Evolutionary conservation across 2,797 vertebrate species (phyloP), one percentile per base, ranked within the genome.

Genomic region (Champsocephalus gunnari): DNA sequence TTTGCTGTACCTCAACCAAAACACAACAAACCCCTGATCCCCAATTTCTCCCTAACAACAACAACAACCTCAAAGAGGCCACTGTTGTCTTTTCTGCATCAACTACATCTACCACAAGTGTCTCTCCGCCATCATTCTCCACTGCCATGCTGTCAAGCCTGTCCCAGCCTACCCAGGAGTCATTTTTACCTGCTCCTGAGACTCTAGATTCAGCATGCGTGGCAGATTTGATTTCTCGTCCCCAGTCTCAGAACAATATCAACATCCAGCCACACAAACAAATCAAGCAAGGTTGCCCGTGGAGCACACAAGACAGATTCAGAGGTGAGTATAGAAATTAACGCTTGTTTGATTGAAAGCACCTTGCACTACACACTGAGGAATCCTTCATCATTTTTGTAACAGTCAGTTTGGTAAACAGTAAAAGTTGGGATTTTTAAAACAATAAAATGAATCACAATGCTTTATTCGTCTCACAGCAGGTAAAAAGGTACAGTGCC

Each of bases 111-210:
- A 56, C 71, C 79, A 81, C 69, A 75, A 88, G 71, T 82, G 77
- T 87, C 62, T 78, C 90, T 49, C 79, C 80, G 3, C 38, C 82
- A 55, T 70, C 79, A 19, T 55, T 79, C 19, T 73, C 88, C 45
- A 64, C 81, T 56, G 24, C 73, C 44, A 71, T 71, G 38, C 68
- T 77, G 8, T 67, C 81, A 44, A 87, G 75, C 73, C 78, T 91
- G 24, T 91, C 87, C 34, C 88, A 90, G 73, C 88, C 91, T n/a
- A 90, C 91, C 72, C 89, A 91, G 72, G 91, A 94, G 79, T 92
- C 91, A 0, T 83, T 61, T 79, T 87, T 49, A 63, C 64, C 85
- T 14, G 59, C 13, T 28, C 71, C 81, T 19, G 76, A 50, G 32
- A 65, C 72, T 81, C 66, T 59, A 47, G 73, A 81, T 49, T 66